Evolutionary conservation across 2,113 vertebrate genomes (phyloP).

Genomic region (human): DNA sequence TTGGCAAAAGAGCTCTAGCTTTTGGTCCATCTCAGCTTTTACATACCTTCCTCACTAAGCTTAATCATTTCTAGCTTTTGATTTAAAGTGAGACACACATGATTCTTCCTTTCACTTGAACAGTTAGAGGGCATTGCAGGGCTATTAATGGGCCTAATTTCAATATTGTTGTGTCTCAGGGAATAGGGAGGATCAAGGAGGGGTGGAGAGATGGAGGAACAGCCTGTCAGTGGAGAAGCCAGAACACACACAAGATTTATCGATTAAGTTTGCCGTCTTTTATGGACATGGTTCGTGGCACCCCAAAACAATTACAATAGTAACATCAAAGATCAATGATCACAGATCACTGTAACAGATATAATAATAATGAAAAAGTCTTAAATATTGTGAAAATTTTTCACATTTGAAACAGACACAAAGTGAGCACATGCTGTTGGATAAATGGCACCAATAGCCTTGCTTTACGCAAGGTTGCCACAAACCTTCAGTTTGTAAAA

Average conservation of each 20-base stretch:
- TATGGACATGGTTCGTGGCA: background rate
- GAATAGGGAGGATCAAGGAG: background rate
- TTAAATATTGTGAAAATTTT: background rate
- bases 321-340: background rate
- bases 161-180: background rate
- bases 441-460: background rate
- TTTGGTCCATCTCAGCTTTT: background rate
- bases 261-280: background rate
- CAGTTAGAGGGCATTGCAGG: background rate
- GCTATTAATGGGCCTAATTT: background rate
- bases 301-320: background rate
- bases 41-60: background rate
- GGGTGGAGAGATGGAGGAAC: background rate
- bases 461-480: background rate
- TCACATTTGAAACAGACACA: background rate
- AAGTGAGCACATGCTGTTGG: background rate
- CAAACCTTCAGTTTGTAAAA: background rate
- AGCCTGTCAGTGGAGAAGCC: background rate
- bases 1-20: background rate
- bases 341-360: background rate
- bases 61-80: background rate
- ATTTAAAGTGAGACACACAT: background rate
- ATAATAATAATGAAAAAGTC: background rate
- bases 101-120: background rate
- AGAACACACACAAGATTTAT: background rate